Conservation (phyloP, 2,888 invertebrate genomes). For the Torymus aiolomorphi region DNA sequence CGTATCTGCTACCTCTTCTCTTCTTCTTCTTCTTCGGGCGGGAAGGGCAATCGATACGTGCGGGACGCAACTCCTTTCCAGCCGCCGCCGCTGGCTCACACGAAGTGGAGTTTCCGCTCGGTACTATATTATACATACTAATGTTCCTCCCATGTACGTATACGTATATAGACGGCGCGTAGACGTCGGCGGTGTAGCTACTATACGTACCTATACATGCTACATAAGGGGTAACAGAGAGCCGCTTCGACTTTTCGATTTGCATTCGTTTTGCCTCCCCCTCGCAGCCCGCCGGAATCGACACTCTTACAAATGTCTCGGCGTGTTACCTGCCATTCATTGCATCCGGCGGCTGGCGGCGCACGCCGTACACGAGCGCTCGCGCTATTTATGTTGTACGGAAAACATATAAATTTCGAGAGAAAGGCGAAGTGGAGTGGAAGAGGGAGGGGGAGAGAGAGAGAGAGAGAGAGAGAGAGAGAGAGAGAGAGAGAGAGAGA, state of each 20-base stretch:
- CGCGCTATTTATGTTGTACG: conserved; percentile 45
- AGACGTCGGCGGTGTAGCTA: neutral
- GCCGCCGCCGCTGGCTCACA: neutral
- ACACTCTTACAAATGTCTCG: conserved; percentile 50
- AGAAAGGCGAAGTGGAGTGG: neutral
- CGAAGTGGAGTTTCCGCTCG: neutral
- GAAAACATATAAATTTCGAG: conserved; percentile 14
- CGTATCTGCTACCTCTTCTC: no score
- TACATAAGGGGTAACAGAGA: conserved; percentile 7
- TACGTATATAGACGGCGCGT: neutral
- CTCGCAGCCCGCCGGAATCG: conserved; percentile 19
- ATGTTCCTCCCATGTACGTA: no score
- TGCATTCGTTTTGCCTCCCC: conserved; percentile 42
- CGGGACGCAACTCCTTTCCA: no score
- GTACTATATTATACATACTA: neutral
- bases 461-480: no score
- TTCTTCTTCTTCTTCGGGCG: no score
- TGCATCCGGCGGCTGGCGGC: conserved; percentile 56
- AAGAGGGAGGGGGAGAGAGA: no score
- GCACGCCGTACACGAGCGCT: no score
- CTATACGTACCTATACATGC: neutral
- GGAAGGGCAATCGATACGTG: no score
- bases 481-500: no score
- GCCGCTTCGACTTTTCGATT: conserved; percentile 55
- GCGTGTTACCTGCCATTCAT: conserved; percentile 61